Percentiles rank a stretch among this genome's conserved stretches.
These are phyloP conservation scores for Cichladusa arquata DNA, from an alignment of 2,113 vertebrate genomes.

Conservation along the genomic window DNA sequence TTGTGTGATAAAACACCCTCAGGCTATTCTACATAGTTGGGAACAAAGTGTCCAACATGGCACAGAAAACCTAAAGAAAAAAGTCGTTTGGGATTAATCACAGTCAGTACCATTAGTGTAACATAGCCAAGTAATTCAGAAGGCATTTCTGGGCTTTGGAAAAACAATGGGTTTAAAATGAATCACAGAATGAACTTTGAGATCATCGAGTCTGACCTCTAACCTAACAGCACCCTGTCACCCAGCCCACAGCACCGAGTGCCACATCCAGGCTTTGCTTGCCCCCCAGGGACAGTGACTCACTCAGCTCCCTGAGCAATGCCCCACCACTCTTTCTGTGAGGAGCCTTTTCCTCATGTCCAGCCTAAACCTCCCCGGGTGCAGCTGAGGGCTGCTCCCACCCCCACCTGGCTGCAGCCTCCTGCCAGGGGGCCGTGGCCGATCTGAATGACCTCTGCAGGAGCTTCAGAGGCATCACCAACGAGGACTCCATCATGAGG, in stretches of 20 bases:
- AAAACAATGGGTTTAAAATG: not conserved
- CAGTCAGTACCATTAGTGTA: not conserved
- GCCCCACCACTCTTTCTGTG: rapidly evolving
- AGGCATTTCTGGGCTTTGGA: not conserved
- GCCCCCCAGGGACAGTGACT: rapidly evolving
- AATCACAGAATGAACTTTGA: not conserved
- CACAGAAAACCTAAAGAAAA: not conserved
- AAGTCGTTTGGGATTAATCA: not conserved
- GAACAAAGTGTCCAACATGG: rapidly evolving
- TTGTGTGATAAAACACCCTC: not conserved
- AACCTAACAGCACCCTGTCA: not conserved
- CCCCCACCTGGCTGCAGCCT: not conserved
- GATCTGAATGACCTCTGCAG: slow-evolving; percentile 8
- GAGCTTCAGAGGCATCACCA: slow-evolving; percentile 81
- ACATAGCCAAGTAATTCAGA: not conserved
- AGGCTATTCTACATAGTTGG: rapidly evolving
- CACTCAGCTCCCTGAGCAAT: not conserved
- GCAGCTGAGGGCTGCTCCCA: not conserved
- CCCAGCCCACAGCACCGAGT: rapidly evolving
- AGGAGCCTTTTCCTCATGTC: rapidly evolving
- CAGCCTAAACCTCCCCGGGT: not conserved
- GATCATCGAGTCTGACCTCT: rapidly evolving
- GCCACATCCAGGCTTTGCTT: not conserved
- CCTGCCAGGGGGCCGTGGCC: not conserved
- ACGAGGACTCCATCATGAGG: slow-evolving; percentile 80